Base-by-base conservation (phyloP, 2,888 invertebrate genomes). In the Brenthis daphne region DNA sequence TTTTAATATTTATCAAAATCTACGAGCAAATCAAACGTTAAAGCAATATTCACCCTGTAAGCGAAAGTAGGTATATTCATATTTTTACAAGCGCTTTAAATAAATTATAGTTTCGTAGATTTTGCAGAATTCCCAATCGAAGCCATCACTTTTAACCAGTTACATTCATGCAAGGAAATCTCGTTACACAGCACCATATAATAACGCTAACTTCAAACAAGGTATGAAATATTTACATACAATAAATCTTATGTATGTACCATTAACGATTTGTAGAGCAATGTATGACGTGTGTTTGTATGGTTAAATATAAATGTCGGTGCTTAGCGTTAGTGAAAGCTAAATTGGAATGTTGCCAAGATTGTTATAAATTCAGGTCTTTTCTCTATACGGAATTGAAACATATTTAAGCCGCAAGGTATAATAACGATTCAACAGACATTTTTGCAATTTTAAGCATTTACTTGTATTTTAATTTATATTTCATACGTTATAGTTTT, bases 141-240 rank as follows among this genome's bases (percentile, higher is more conserved):
- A 70, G 66, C 69, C 67, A 71, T 65, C 53, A 69, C 70, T 63
- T 67, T 70, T 71, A 66, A 72, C 66, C 73, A 80, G 80, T 80
- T 85, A 88, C 85, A 88, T 89, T 89, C 91, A 92, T 92, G 92
- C 92, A 90, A 90, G 90, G 88, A 92, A 92, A 92, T 92, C 92
- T 92, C 92, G 92, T 92, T 91, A 90, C 85, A 68, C 65, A 68
- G 70, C 70, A 70, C 78, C 74, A 70, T 50, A 70, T 43, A 64
- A 68, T 61, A 69, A 54, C 64, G 57, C 66, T 57, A 64, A 71
- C 53, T 57, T 61, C 64, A 33, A 69, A 64, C 43, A 48, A 69
- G 37, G 57, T 64, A 67, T 33, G 61, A 55, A 50, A 58, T 56
- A 61, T 67, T 57, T 65, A 61, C n/a, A 57, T 54, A 50, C 16